Conservation (phyloP, 1,140 invertebrate species). For the Hyposmocoma kahamanoa region DNA sequence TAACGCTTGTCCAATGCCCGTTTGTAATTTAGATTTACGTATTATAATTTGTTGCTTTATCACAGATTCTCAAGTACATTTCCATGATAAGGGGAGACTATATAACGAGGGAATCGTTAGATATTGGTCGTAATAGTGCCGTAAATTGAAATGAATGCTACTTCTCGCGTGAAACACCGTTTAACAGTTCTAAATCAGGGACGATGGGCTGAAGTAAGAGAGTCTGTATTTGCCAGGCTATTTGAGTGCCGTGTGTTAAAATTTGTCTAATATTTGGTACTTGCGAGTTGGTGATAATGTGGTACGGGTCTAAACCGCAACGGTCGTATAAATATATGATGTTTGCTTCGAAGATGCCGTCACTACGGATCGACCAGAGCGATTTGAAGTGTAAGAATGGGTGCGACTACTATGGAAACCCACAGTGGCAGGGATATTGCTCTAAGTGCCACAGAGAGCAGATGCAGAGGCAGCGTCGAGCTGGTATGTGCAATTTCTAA, state of each 20-base stretch:
- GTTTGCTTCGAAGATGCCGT: constrained; percentile 82
- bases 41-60: constrained; percentile 29
- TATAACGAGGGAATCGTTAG: constrained; percentile 58
- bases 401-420: constrained; percentile 97
- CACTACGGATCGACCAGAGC: constrained; percentile 85
- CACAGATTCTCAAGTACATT: constrained; percentile 36
- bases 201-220: constrained; percentile 10
- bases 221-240: constrained; percentile 28
- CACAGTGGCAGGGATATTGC: constrained; percentile 96
- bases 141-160: constrained; percentile 37
- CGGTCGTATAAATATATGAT: constrained; percentile 75
- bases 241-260: constrained; percentile 44
- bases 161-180: constrained; percentile 14
- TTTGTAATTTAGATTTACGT: background rate
- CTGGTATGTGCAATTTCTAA: constrained; percentile 42
- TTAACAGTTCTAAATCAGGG: constrained; percentile 10
- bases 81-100: constrained; percentile 56
- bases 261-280: constrained; percentile 16
- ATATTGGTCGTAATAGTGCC: constrained; percentile 44
- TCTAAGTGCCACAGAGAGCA: constrained; percentile 90
- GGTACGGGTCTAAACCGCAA: constrained; percentile 66
- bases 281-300: constrained; percentile 36
- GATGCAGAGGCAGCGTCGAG: constrained; percentile 77
- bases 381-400: constrained; percentile 96
- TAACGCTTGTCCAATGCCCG: no score